Percentiles rank a stretch among this genome's conserved stretches.
These are phyloP conservation scores for Pammene aurita DNA, from an alignment of 2,888 invertebrate species.

Conservation along the genomic window DNA sequence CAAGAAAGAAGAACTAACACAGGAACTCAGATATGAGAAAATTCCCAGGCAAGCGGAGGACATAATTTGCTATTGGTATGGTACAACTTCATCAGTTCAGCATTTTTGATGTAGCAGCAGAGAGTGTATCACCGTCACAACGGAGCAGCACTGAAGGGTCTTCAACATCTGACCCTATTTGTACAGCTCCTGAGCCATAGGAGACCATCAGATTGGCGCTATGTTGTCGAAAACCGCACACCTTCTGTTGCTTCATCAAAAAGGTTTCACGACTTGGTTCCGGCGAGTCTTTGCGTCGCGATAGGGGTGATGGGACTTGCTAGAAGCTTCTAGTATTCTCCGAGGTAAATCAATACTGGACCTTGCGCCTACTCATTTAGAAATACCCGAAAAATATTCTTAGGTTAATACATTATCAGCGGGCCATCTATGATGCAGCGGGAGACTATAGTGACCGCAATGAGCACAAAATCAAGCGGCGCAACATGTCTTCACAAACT, in stretches of 20 bases:
- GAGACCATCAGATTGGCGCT: too few relatives aligned
- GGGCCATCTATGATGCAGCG: slow-evolving; percentile 4
- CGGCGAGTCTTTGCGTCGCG: too few relatives aligned
- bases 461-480: not conserved
- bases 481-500: not conserved
- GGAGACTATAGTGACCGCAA: not conserved
- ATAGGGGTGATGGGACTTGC: too few relatives aligned
- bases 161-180: not conserved
- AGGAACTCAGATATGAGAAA: not conserved
- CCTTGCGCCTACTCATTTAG: not conserved
- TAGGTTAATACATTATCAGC: slow-evolving; percentile 7
- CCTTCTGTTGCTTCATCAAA: slow-evolving; percentile 4
- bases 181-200: too few relatives aligned
- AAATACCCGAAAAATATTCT: too few relatives aligned
- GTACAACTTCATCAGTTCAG: not conserved
- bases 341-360: not conserved
- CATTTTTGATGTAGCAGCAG: slow-evolving; percentile 19
- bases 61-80: too few relatives aligned
- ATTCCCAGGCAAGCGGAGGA: too few relatives aligned
- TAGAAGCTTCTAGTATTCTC: not conserved
- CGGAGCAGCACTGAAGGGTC: not conserved
- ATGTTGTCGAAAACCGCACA: not conserved
- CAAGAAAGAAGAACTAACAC: not conserved
- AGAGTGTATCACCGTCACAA: too few relatives aligned
- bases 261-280: not conserved